Base-by-base conservation (phyloP, 2,888 invertebrate genomes). In the Chironomus riparius region DNA sequence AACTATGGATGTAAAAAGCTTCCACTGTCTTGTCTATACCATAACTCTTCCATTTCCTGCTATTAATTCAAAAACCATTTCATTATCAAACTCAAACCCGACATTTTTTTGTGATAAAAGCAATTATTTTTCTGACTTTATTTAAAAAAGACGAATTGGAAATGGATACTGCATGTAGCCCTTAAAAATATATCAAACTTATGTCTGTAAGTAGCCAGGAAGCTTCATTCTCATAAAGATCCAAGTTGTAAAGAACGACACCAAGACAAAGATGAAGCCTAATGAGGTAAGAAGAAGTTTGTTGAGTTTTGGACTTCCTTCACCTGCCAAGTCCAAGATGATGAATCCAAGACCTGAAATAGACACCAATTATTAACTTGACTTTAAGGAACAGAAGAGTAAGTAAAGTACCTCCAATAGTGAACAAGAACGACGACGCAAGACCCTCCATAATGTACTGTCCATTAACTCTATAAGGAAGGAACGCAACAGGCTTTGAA, bases 371-470 rank as follows among this genome's bases (percentile, higher is more conserved):
- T 38, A 4, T 10, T 28, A 5, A 28, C 4, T 28, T 4, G 28
- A 15, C 3, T 62, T 0, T 3, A 7, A 65, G 1, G 28, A 5
- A 28, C 4, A 28, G 3, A 28, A 3, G 7, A 62, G 6, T 22
- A 12, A 6, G 0, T 5, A 65, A 18, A 65, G 2, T 65, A 65
- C 74, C 98, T 65, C 98, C 98, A 77, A 98, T 87, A 0, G 97
- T 95, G 84, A 99, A 99, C 24, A 99, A 88, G 82, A 99, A 98
- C 83, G 97, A 97, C 12, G 98, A 95, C 0, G 98, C 98, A 78
- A 99, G 85, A 0, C 99, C 98, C 86, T 99, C 99, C 97, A 99
- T 97, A 76, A 99, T 99, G 82, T 98, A 99, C 83, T 99, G 98
- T 0, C 98, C 98, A 84, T 99, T 99, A 0, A 99, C 97, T 79